Base-by-base conservation (phyloP, 1,140 invertebrate genomes). In the Trichomalopsis sarcophagae region DNA sequence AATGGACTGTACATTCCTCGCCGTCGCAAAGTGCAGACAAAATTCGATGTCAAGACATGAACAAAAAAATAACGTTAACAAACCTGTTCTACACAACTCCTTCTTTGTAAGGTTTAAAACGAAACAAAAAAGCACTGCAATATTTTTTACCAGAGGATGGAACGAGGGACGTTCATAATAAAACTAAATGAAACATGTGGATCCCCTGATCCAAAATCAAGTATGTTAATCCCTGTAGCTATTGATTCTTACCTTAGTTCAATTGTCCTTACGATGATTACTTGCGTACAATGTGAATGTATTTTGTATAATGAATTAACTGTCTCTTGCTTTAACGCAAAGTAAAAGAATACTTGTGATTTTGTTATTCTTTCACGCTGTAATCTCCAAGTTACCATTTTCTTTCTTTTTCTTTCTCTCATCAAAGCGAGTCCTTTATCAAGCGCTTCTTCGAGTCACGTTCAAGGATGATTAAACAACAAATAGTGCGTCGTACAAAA, bases 61-160 rank as follows among this genome's bases (percentile, higher is more conserved):
- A 62, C 33, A 77, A 21, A 62, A 77, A 68, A 47, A 44, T 69
- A 83, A 71, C n/a, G 6, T 2, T 80, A 66, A 84, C 17, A 80
- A 80, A 62, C 23, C 33, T 79, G 44, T 44, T 84, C 76, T 79
- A 78, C 23, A 27, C n/a, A 79, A 78, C 50, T 84, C 13, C 23
- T 83, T 78, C 79, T 80, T 78, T 73, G 62, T 84, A 84, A 84
- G 10, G 30, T 78, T 73, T 62, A 74, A 79, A 80, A 79, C 27
- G 1, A 88, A 84, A 89, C 86, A 88, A 87, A 62, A 89, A 81
- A 83, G 50, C 87, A 89, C 88, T 91, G 90, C 92, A 92, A 93
- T 93, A 92, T 92, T 93, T 93, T 92, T 93, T 92, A 92, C 88
- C 91, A 92, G 91, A 93, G 90, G 91, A 92, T 92, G 91, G 90